Evolutionary conservation across 2,113 vertebrate species (phyloP).

Genomic region (Cairina moschata): DNA sequence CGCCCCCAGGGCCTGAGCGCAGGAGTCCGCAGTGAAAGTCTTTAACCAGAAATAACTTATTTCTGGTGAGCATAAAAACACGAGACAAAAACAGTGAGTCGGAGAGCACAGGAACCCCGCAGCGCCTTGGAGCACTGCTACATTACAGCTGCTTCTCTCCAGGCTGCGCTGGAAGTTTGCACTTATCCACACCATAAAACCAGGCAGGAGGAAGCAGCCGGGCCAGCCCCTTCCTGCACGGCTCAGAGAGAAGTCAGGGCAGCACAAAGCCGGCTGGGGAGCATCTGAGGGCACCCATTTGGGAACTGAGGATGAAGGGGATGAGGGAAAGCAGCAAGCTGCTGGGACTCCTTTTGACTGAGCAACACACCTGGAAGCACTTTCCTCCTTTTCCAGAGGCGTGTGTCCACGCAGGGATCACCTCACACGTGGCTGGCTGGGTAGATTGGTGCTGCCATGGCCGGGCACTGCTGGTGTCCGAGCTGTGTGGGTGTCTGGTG

Average conservation of each 20-base stretch:
- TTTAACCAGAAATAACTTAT: neutral
- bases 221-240: neutral
- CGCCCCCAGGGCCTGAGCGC: accelerated
- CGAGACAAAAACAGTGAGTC: accelerated
- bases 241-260: neutral
- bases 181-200: accelerated
- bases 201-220: neutral
- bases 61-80: neutral
- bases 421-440: no score
- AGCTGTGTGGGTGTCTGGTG: no score
- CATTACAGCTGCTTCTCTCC: accelerated
- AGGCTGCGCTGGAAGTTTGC: neutral
- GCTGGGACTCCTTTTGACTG: accelerated
- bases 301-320: neutral
- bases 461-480: no score
- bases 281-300: neutral
- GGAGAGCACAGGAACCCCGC: accelerated
- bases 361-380: accelerated
- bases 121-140: accelerated
- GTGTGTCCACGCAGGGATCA: neutral
- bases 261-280: neutral
- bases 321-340: neutral
- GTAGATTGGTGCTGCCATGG: no score
- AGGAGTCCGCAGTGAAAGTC: accelerated
- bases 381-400: no score